Evolutionary conservation across 2,888 invertebrate species (phyloP), one percentile per base, ranked within the genome.

Genomic region (Esperia sulphurella): DNA sequence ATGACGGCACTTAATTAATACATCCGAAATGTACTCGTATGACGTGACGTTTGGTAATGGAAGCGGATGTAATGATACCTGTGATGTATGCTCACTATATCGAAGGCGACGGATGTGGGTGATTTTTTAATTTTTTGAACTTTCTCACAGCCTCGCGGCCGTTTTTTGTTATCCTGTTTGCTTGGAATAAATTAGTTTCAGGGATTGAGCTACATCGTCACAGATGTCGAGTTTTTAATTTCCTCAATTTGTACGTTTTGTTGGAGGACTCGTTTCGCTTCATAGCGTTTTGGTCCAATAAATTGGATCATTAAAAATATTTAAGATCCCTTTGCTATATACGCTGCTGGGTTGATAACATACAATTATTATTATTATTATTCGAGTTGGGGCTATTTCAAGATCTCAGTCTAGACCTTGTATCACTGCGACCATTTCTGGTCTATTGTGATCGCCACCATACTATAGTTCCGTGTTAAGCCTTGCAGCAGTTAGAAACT

Each of bases 81-180:
- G 69, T 72, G 65, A 77, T 71, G 63, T 67, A 75, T 73, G 56
- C 63, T 55, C 55, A 58, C 58, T 65, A 74, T 68, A 63, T 60
- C 50, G 63, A 62, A 62, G 62, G 56, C 59, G 52, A 58, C 72
- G 80, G 78, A 80, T 76, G 75, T 70, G 54, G 59, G 56, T 57
- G 50, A 57, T 64, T 66, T 73, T 65, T 61, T 63, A 59, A 63
- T 67, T 69, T 65, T 61, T 53, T 44, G 50, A 55, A 69, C 73
- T 75, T 78, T 83, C 79, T 70, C 77, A 77, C 69, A 72, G 68
- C 63, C 63, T 65, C 58, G 54, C 48, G 46, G 42, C 12, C n/a
- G 52, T 61, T 83, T 84, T 85, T 84, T 80, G 74, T 73, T 63
- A 69, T 73, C 71, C 72, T 79, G 79, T 82, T 77, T 75, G 73